These are phyloP conservation scores for Upupa epops DNA, from an alignment of 2,113 vertebrate genomes.

Conservation along the genomic window DNA sequence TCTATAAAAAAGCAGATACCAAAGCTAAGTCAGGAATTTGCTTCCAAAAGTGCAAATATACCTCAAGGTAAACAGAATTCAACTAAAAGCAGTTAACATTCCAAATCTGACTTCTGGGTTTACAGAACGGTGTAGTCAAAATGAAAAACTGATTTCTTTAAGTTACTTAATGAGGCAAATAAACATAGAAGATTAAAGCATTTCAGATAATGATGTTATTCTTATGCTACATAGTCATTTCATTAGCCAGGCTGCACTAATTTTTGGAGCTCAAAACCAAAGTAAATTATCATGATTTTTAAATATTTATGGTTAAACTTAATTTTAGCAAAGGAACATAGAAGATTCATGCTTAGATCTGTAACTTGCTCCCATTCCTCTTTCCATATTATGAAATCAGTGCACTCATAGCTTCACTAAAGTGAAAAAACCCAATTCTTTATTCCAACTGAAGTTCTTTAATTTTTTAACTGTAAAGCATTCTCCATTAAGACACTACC, in stretches of 20 bases:
- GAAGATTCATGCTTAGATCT: neutral
- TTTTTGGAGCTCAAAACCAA: neutral
- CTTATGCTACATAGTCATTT: neutral
- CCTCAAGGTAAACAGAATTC: neutral
- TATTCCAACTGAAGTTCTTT: neutral
- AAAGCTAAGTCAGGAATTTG: neutral
- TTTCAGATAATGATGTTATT: conserved; percentile 2
- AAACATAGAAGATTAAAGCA: conserved; percentile 9
- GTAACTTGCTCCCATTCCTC: neutral
- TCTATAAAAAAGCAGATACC: neutral
- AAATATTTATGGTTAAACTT: neutral
- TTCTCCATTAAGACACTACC: neutral
- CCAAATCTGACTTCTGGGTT: neutral
- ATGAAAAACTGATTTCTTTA: conserved; percentile 10
- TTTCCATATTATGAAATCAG: neutral
- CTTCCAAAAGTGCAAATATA: neutral
- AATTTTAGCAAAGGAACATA: neutral
- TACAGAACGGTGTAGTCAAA: neutral
- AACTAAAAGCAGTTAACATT: neutral
- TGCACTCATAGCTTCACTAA: neutral
- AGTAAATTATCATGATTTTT: neutral
- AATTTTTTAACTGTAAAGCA: neutral
- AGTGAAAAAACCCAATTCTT: neutral
- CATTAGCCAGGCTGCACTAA: neutral
- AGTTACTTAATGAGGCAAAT: conserved; percentile 19